Evolutionary conservation across 2,888 invertebrate species (phyloP).

Genomic region (Torymus tubicola): DNA sequence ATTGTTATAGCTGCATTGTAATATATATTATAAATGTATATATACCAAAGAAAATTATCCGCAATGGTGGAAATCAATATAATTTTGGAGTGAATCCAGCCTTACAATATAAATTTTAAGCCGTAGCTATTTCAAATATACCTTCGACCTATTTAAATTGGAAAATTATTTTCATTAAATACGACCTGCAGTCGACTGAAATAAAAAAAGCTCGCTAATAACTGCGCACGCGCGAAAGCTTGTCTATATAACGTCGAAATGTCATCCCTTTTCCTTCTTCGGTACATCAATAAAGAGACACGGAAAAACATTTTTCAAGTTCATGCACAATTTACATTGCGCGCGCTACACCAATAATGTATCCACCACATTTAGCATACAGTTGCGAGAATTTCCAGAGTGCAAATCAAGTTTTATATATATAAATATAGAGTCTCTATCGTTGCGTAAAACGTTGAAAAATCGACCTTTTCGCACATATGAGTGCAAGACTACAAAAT

Average conservation of each 20-base stretch:
- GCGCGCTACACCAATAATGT: conserved; percentile 27
- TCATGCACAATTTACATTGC: conserved; percentile 44
- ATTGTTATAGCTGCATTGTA: too few species aligned
- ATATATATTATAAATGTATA: too few species aligned
- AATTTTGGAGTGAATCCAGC: too few species aligned
- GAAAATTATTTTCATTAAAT: too few species aligned
- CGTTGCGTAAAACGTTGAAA: neutral
- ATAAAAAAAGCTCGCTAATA: too few species aligned
- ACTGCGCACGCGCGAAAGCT: conserved; percentile 5
- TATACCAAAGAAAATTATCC: too few species aligned
- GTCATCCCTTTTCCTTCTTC: neutral
- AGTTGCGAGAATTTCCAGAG: conserved; percentile 34
- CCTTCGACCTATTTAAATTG: too few species aligned
- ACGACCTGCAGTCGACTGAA: too few species aligned
- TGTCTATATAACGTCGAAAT: neutral
- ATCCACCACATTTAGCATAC: conserved; percentile 38
- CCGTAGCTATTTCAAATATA: too few species aligned
- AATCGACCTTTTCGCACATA: neutral
- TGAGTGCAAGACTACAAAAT: neutral
- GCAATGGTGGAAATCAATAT: too few species aligned
- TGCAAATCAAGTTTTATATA: conserved; percentile 18
- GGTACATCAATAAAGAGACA: neutral
- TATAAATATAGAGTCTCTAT: neutral
- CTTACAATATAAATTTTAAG: too few species aligned
- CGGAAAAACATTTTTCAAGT: neutral